phyloP scores from a whole-genome alignment of 92 coral and sea anemone genomes.

The Ricordea florida region DNA sequence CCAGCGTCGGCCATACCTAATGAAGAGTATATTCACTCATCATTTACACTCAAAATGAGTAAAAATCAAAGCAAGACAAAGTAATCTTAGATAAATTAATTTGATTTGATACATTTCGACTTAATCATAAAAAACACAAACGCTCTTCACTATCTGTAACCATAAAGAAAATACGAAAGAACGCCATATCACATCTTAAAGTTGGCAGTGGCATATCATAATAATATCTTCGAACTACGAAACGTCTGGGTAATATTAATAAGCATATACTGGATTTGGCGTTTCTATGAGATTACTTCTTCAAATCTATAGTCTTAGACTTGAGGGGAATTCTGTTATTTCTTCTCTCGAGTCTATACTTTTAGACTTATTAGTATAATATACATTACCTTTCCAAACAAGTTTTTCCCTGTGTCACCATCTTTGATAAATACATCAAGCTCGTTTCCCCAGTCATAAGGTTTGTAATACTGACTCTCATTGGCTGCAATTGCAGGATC shows the following conservation, averaged over 20 bases:
- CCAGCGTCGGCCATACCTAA: conserved; percentile 93
- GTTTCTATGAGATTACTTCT: too few species aligned
- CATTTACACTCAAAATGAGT: background rate
- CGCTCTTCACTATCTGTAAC: too few species aligned
- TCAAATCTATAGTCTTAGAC: background rate
- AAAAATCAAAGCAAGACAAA: background rate
- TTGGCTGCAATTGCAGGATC: conserved; percentile 99
- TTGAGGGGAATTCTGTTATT: background rate
- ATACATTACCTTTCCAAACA: conserved; percentile 84
- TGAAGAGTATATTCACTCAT: background rate
- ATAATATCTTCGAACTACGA: too few species aligned
- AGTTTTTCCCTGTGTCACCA: conserved; percentile 49
- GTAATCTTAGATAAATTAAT: background rate
- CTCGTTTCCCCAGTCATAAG: conserved; percentile 77
- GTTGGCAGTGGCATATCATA: too few species aligned
- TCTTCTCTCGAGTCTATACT: too few species aligned
- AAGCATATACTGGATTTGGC: too few species aligned
- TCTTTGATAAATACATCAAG: conserved; percentile 87
- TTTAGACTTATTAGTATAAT: too few species aligned
- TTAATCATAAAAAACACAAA: background rate
- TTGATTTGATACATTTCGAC: background rate
- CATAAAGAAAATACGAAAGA: background rate
- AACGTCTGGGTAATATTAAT: too few species aligned
- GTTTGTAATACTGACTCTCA: conserved; percentile 74
- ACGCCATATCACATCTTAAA: too few species aligned